Evolutionary conservation across 2,888 invertebrate genomes (phyloP).

Genomic region (Drosophila nr. medialis): DNA sequence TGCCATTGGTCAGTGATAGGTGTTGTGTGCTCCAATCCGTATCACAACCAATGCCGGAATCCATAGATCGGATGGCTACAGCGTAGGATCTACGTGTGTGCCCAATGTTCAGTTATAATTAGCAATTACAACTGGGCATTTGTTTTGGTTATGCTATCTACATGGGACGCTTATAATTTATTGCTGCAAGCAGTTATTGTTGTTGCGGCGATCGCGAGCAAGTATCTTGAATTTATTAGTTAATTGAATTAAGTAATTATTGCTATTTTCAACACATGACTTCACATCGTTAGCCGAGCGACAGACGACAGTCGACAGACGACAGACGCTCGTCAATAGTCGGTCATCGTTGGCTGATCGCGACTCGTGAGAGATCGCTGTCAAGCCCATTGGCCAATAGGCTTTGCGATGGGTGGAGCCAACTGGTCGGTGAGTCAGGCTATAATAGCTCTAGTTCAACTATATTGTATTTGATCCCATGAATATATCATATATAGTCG

Average conservation of each 20-base stretch:
- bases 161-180: slow-evolving; percentile 52
- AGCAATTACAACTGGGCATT: slow-evolving; percentile 60
- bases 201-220: slow-evolving; percentile 29
- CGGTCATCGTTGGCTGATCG: slow-evolving; percentile 36
- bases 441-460: slow-evolving; percentile 12
- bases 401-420: slow-evolving; percentile 40
- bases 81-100: neutral
- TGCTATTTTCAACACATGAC: slow-evolving; percentile 69
- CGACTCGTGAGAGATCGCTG: slow-evolving; percentile 37
- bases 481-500: slow-evolving; percentile 1
- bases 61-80: slow-evolving; percentile 21
- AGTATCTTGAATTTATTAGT: slow-evolving; percentile 68
- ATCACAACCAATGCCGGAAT: slow-evolving; percentile 27
- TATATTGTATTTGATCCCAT: slow-evolving; percentile 9
- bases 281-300: slow-evolving; percentile 55
- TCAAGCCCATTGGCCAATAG: slow-evolving; percentile 43
- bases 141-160: slow-evolving; percentile 29
- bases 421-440: slow-evolving; percentile 29
- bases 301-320: slow-evolving; percentile 1
- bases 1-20: slow-evolving; percentile 61
- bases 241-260: slow-evolving; percentile 76
- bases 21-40: slow-evolving; percentile 33
- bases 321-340: slow-evolving; percentile 18
- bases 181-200: slow-evolving; percentile 34
- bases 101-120: slow-evolving; percentile 56